These are phyloP conservation scores for Knipowitschia caucasica DNA, from an alignment of 2,797 vertebrate species.

Conservation along the genomic window DNA sequence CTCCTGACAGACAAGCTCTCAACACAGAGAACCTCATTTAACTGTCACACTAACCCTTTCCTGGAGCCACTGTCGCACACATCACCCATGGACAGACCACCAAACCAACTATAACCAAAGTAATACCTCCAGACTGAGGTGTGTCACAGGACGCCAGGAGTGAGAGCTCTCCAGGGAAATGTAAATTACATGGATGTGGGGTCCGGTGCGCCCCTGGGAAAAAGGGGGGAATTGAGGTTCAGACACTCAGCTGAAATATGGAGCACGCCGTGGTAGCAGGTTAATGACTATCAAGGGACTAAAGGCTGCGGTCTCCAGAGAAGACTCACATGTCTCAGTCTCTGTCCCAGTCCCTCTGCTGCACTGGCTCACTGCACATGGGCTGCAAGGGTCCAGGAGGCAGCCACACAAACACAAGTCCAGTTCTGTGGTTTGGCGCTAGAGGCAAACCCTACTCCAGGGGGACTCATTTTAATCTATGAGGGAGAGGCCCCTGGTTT, in stretches of 20 bases:
- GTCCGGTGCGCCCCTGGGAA: constrained; percentile 25
- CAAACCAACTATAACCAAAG: constrained; percentile 24
- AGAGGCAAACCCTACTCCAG: constrained; percentile 55
- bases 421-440: constrained; percentile 52
- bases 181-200: constrained; percentile 47
- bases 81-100: constrained; percentile 41
- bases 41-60: constrained; percentile 70
- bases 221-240: constrained; percentile 38
- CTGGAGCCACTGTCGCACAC: constrained; percentile 64
- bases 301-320: constrained; percentile 44
- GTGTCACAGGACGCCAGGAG: constrained; percentile 24
- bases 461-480: constrained; percentile 69
- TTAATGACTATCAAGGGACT: constrained; percentile 74
- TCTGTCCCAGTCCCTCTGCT: constrained; percentile 9
- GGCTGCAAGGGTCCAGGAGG: constrained; percentile 40
- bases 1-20: constrained; percentile 75
- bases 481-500: constrained; percentile 67
- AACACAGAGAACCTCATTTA: constrained; percentile 60
- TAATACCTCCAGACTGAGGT: constrained; percentile 27
- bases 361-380: constrained; percentile 7
- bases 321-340: constrained; percentile 17
- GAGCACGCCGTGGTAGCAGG: constrained; percentile 53
- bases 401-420: constrained; percentile 56
- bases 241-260: constrained; percentile 59
- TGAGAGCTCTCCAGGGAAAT: constrained; percentile 35